Evolutionary conservation across 1,140 invertebrate species (phyloP).

Genomic region (Caerostris darwini): DNA sequence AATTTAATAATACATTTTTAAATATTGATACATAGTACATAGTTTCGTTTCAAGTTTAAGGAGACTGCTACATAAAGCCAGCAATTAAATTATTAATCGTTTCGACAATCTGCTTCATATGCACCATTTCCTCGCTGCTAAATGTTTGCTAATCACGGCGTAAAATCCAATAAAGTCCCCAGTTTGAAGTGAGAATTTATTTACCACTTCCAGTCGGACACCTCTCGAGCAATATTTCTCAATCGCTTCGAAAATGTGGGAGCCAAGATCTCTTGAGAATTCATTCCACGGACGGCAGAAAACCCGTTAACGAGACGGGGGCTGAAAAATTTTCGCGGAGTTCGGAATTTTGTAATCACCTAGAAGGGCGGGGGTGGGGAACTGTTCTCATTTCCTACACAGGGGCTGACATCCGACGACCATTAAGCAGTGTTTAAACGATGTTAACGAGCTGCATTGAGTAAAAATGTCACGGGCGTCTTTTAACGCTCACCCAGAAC

Average conservation of each 20-base stretch:
- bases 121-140: background rate
- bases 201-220: background rate
- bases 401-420: conserved; percentile 27
- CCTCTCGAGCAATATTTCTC: background rate
- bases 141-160: background rate
- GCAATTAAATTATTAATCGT: background rate
- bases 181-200: background rate
- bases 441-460: conserved; percentile 61
- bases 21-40: no score
- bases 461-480: conserved; percentile 52
- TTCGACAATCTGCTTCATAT: background rate
- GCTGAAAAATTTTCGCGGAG: conserved; percentile 73
- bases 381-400: conserved; percentile 7
- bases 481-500: background rate
- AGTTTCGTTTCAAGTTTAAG: no score
- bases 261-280: conserved; percentile 10
- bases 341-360: conserved; percentile 63
- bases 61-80: no score
- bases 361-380: background rate
- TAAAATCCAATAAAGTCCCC: conserved; percentile 21
- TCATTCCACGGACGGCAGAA: conserved; percentile 38
- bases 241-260: background rate
- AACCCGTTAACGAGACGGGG: conserved; percentile 43
- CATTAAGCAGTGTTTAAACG: conserved; percentile 62
- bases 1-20: no score